Conservation (phyloP, 2,113 vertebrate species). For the Syngnathus floridae region DNA sequence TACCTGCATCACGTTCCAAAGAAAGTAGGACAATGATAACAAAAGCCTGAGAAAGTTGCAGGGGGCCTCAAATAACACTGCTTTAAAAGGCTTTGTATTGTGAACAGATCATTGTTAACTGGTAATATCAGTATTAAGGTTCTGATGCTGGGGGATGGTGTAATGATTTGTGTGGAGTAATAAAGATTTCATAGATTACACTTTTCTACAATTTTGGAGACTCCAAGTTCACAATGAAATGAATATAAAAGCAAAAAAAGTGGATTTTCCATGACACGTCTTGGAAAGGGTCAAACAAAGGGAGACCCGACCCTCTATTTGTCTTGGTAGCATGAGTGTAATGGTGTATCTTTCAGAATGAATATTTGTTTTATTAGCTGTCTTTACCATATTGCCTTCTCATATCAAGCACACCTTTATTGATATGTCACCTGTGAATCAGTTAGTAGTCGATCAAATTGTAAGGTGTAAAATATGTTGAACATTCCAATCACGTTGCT, state of each 20-base stretch:
- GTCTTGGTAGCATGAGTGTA: not conserved
- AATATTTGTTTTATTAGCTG: not conserved
- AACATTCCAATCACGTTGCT: not conserved
- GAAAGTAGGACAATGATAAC: not conserved
- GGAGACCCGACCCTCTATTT: not conserved
- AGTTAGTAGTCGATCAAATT: not conserved
- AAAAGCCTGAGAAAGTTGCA: not conserved
- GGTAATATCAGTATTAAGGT: not conserved
- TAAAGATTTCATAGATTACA: too few species aligned
- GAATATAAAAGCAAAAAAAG: too few species aligned
- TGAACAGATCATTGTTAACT: not conserved
- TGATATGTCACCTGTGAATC: conserved; percentile 12
- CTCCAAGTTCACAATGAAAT: too few species aligned
- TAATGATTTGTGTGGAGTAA: too few species aligned
- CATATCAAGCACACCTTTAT: not conserved
- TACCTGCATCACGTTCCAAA: not conserved
- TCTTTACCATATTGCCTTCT: not conserved
- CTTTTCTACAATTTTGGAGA: too few species aligned
- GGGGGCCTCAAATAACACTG: not conserved
- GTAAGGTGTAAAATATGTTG: not conserved
- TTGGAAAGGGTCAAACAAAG: not conserved
- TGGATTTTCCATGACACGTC: too few species aligned
- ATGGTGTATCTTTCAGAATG: not conserved
- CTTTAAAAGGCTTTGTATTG: not conserved
- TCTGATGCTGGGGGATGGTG: not conserved